phyloP scores from a whole-genome alignment of 2,888 invertebrate species.

The Sinotaia quadrata region DNA sequence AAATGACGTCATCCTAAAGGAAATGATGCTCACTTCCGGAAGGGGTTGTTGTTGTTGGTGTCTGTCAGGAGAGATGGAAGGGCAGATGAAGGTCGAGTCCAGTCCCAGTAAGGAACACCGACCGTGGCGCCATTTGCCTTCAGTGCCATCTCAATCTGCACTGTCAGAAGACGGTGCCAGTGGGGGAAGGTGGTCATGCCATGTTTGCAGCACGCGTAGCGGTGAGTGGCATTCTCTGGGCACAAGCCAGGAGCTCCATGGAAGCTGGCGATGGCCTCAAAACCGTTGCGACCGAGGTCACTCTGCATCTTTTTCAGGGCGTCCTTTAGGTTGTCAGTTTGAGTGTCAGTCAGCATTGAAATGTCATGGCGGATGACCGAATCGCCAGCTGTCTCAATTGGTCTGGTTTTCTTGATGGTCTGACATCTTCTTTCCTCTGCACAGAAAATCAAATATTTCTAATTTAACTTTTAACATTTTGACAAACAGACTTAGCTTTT shows the following conservation, averaged over 20 bases:
- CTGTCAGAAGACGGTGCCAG: constrained; percentile 44
- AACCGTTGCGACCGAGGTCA: constrained; percentile 38
- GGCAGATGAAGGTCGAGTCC: constrained; percentile 27
- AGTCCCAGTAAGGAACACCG: constrained; percentile 42
- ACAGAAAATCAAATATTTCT: too few species aligned
- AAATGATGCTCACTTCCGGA: not conserved
- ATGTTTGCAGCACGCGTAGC: constrained; percentile 41
- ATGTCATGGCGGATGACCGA: too few species aligned
- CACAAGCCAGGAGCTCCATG: constrained; percentile 42
- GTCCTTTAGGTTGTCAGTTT: constrained; percentile 33
- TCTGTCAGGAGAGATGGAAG: constrained; percentile 29
- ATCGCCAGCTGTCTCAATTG: too few species aligned
- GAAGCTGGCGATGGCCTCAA: constrained; percentile 42
- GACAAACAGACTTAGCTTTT: too few species aligned
- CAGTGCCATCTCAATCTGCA: constrained; percentile 38
- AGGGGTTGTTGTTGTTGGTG: not conserved
- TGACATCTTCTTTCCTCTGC: too few species aligned
- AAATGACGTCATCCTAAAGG: too few species aligned
- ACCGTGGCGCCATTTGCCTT: constrained; percentile 17
- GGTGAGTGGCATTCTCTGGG: constrained; percentile 23
- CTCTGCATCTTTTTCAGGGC: constrained; percentile 41
- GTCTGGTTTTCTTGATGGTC: too few species aligned
- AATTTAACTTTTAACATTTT: too few species aligned
- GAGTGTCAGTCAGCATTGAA: too few species aligned
- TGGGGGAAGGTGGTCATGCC: constrained; percentile 46